Conservation (phyloP, 2,113 vertebrate genomes). For the Channa argus region DNA sequence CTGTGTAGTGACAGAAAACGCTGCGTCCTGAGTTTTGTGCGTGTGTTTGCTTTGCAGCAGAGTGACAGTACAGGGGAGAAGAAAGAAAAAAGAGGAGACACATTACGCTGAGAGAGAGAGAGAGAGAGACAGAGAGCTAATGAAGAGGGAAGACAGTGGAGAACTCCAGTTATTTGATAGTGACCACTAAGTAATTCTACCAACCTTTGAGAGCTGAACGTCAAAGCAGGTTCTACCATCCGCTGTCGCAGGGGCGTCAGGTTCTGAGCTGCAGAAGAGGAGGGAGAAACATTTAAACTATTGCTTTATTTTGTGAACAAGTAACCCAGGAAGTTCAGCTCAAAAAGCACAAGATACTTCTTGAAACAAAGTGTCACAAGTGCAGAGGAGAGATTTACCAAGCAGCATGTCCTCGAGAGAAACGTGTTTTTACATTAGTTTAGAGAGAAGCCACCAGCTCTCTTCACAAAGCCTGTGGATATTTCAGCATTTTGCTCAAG, state of each 20-base stretch:
- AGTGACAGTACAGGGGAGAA: too few relatives aligned
- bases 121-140: constrained; percentile 11
- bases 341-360: not conserved
- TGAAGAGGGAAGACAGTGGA: constrained; percentile 58
- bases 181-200: constrained; percentile 62
- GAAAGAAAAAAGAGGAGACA: too few relatives aligned
- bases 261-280: constrained; percentile 84
- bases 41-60: too few relatives aligned
- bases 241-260: constrained; percentile 88
- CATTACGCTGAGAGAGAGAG: too few relatives aligned
- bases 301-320: constrained; percentile 31
- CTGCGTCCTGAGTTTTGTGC: too few relatives aligned
- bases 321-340: not conserved
- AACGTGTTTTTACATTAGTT: too few relatives aligned
- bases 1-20: too few relatives aligned
- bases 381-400: not conserved
- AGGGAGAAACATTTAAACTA: not conserved
- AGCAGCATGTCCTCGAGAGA: not conserved
- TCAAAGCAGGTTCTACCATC: constrained; percentile 84
- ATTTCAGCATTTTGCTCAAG: too few relatives aligned
- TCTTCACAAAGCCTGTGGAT: too few relatives aligned
- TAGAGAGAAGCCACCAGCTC: too few relatives aligned
- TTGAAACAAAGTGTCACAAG: not conserved
- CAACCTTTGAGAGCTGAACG: constrained; percentile 94
- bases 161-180: not conserved